These are phyloP conservation scores for Nemopilema nomurai DNA, from an alignment of 30 jellyfish, hydroid and myxozoan species.

Conservation along the genomic window DNA sequence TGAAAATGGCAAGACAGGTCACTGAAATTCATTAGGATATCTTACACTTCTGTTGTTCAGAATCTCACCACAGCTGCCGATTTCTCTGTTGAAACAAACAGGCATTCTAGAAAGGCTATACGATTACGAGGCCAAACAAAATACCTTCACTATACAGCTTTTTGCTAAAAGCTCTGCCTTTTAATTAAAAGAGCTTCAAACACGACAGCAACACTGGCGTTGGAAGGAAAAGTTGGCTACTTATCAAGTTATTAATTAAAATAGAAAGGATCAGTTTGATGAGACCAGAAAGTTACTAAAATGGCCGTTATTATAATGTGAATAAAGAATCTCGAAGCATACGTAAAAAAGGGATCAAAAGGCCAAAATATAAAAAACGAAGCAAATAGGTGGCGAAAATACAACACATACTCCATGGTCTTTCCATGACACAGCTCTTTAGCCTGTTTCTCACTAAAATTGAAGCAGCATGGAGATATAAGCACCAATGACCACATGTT, in stretches of 20 bases:
- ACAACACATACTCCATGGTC: constrained; percentile 60
- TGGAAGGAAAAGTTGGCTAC: too few species aligned
- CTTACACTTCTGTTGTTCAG: constrained; percentile 82
- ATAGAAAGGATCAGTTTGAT: too few species aligned
- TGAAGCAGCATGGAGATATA: not conserved
- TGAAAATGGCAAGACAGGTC: not conserved
- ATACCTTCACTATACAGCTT: too few species aligned
- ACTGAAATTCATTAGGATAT: not conserved
- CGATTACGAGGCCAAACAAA: too few species aligned
- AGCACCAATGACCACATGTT: not conserved
- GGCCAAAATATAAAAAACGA: not conserved
- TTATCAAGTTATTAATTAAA: too few species aligned
- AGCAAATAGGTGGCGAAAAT: not conserved
- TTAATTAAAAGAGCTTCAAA: too few species aligned
- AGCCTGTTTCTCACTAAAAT: constrained; percentile 86
- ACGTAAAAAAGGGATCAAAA: too few species aligned
- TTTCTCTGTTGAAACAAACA: constrained; percentile 46
- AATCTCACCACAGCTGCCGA: constrained; percentile 89
- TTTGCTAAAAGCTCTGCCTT: too few species aligned
- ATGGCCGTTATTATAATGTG: too few species aligned
- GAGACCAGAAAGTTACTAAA: too few species aligned
- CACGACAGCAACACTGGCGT: too few species aligned
- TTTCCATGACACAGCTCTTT: constrained; percentile 84
- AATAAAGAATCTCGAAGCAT: too few species aligned
- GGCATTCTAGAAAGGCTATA: not conserved